phyloP scores from a whole-genome alignment of 2,888 invertebrate species.

The Ceriagrion tenellum region DNA sequence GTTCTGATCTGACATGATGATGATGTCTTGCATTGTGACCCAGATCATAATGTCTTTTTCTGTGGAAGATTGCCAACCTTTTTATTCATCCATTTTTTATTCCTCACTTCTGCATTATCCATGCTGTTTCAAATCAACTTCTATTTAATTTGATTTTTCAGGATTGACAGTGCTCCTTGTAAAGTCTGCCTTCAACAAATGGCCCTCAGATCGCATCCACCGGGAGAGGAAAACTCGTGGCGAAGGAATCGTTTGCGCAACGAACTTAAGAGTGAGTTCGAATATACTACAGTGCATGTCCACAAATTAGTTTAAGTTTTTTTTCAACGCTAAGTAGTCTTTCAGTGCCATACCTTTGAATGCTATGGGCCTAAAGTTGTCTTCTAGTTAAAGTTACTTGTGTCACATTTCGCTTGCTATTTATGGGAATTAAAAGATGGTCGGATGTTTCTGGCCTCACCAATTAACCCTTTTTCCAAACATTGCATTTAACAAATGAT shows the following conservation, averaged over 20 bases:
- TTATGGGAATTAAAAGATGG: too few species aligned
- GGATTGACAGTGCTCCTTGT: slow-evolving; percentile 91
- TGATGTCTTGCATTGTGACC: too few species aligned
- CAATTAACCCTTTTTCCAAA: too few species aligned
- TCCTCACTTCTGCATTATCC: background rate
- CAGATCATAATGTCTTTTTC: too few species aligned
- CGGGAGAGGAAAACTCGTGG: slow-evolving; percentile 89
- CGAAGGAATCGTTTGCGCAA: slow-evolving; percentile 88
- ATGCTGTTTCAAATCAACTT: background rate
- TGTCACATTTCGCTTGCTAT: too few species aligned
- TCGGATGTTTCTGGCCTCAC: too few species aligned
- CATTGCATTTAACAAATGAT: too few species aligned
- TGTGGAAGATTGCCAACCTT: background rate
- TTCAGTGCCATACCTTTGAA: too few species aligned
- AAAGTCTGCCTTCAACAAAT: slow-evolving; percentile 92
- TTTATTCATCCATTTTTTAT: background rate
- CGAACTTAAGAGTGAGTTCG: slow-evolving; percentile 82
- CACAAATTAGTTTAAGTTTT: background rate
- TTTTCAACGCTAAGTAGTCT: background rate
- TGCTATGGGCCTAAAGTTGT: too few species aligned
- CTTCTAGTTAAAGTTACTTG: too few species aligned
- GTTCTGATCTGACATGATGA: too few species aligned
- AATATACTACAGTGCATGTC: background rate
- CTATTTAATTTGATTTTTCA: slow-evolving; percentile 76
- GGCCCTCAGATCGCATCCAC: slow-evolving; percentile 85